Evolutionary conservation across 2,888 invertebrate genomes (phyloP), one percentile per base, ranked within the genome.

Genomic region (Tetheella fluctuosa): DNA sequence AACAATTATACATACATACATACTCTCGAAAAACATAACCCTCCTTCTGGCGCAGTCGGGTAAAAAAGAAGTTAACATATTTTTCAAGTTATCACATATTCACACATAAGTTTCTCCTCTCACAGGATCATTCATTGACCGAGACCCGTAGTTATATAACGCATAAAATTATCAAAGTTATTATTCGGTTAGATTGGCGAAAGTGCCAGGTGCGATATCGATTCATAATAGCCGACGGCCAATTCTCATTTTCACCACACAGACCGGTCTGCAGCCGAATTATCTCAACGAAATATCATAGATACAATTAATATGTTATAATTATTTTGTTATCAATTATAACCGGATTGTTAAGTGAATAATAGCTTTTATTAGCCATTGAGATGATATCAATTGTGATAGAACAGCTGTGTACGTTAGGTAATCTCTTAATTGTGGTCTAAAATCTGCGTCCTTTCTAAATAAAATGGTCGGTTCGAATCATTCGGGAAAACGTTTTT

Each of bases 131-230:
- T 70, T 63, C 67, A 62, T 58, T 87, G 90, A 82, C 89, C 90
- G 81, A 90, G 90, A 89, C 89, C 90, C 85, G 71, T 72, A 64
- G 71, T 90, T 90, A 85, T 76, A 79, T 83, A 88, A 89, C 71
- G 62, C 73, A 75, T 70, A 73, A 67, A 42, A 39, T 60, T 60
- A 57, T 69, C 63, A 62, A 74, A 84, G 79, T 80, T 80, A 77
- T 34, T 20, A 30, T 78, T 74, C 54, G 57, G 66, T 73, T 48
- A 48, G 17, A 48, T 48, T 64, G 77, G 86, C 82, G 89, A 90
- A 89, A 89, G 88, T 80, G 73, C 77, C 85, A 86, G 83, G 82
- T 87, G 87, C 74, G 62, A 69, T 80, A 80, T 76, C 66, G 71
- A 59, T 59, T 67, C 65, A 64, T 63, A 59, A 64, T 67, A 59